Conservation (phyloP, 2,888 invertebrate species). For the Tiphia femorata region DNA sequence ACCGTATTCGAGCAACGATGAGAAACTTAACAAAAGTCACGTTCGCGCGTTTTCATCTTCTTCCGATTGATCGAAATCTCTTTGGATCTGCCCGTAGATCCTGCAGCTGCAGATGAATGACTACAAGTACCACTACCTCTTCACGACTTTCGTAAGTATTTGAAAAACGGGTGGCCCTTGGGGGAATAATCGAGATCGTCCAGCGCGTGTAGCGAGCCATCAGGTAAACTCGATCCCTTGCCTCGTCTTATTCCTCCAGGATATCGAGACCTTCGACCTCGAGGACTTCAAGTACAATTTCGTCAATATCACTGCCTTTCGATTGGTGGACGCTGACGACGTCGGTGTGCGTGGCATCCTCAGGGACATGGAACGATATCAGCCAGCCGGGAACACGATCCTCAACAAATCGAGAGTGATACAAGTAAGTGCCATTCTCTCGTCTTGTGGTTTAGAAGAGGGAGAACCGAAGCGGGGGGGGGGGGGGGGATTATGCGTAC, state of each 20-base stretch:
- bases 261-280: constrained; percentile 67
- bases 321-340: constrained; percentile 80
- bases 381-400: constrained; percentile 70
- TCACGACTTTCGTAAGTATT: constrained; percentile 77
- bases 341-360: constrained; percentile 76
- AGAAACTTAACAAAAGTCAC: too few species aligned
- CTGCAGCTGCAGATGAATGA: constrained; percentile 87
- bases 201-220: neutral
- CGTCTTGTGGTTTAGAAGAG: too few species aligned
- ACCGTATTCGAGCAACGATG: too few species aligned
- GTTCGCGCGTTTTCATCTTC: neutral
- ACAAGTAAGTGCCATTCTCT: too few species aligned
- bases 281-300: constrained; percentile 75
- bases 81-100: constrained; percentile 71
- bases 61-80: neutral
- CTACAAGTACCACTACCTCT: constrained; percentile 86
- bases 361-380: constrained; percentile 80
- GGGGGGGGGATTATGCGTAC: too few species aligned
- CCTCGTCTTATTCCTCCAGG: constrained; percentile 60
- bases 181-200: neutral
- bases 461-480: too few species aligned
- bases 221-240: too few species aligned
- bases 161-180: neutral
- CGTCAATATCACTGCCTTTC: constrained; percentile 82
- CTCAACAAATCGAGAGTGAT: constrained; percentile 70